phyloP scores from a whole-genome alignment of 2,888 invertebrate species.

The Agrochola circellaris region DNA sequence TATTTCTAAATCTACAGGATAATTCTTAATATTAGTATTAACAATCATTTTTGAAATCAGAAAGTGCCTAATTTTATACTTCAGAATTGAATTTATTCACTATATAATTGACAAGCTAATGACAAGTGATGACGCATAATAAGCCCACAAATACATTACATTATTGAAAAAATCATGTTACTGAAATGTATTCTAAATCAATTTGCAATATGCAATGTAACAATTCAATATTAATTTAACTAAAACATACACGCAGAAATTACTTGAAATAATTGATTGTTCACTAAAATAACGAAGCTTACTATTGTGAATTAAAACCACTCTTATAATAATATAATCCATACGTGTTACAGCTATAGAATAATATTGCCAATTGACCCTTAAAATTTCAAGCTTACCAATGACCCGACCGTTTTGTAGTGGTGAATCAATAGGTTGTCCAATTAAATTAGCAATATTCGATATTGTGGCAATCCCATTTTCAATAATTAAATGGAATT shows the following conservation, averaged over 20 bases:
- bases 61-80: not conserved
- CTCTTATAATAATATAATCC: not conserved
- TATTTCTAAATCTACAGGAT: not conserved
- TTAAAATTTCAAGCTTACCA: slow-evolving; percentile 16
- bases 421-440: slow-evolving; percentile 20
- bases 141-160: too few species aligned
- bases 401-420: slow-evolving; percentile 15
- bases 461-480: not conserved
- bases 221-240: not conserved
- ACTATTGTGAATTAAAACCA: not conserved
- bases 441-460: slow-evolving; percentile 20
- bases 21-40: not conserved
- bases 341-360: not conserved
- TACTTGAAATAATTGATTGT: not conserved
- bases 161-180: not conserved
- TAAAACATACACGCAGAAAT: not conserved
- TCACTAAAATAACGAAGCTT: not conserved
- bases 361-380: slow-evolving; percentile 10
- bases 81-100: not conserved
- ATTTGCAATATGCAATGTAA: not conserved
- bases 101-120: too few species aligned
- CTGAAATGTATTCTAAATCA: slow-evolving; percentile 5
- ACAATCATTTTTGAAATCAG: not conserved
- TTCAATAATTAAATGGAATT: not conserved
- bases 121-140: not conserved